Conservation (phyloP, 1,140 invertebrate genomes). For the Diorhabda carinulata region DNA sequence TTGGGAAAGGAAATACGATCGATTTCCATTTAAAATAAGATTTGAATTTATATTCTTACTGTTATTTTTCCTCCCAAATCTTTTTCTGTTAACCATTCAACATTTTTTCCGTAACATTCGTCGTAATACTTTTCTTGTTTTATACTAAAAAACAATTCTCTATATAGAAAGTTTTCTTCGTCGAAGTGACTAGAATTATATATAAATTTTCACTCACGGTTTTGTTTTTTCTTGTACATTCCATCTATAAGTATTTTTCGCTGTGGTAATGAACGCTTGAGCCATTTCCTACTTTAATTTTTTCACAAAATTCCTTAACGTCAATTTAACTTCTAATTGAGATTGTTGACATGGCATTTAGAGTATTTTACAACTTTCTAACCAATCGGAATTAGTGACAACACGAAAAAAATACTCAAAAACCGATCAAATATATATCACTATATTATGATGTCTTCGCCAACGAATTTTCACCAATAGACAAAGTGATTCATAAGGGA, state of each 20-base stretch:
- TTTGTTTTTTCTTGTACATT: background rate
- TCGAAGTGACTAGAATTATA: background rate
- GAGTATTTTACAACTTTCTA: no score
- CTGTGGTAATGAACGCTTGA: background rate
- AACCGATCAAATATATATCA: no score
- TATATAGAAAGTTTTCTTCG: background rate
- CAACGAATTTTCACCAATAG: no score
- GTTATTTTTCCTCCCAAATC: background rate
- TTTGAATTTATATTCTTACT: background rate
- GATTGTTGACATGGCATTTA: no score
- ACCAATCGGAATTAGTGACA: no score
- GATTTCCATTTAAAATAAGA: background rate
- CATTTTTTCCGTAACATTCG: background rate
- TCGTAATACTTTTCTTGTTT: background rate
- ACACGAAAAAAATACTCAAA: no score
- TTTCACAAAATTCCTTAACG: no score
- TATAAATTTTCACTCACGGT: conserved; percentile 2
- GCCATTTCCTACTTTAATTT: background rate
- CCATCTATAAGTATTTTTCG: background rate
- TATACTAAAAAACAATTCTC: background rate
- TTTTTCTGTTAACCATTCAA: background rate
- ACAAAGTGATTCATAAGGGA: no score
- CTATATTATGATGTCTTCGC: no score
- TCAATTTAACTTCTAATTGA: no score
- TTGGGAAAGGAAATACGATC: no score